Conservation (phyloP, 2,888 invertebrate genomes). For the Himalopsyche anomala region DNA sequence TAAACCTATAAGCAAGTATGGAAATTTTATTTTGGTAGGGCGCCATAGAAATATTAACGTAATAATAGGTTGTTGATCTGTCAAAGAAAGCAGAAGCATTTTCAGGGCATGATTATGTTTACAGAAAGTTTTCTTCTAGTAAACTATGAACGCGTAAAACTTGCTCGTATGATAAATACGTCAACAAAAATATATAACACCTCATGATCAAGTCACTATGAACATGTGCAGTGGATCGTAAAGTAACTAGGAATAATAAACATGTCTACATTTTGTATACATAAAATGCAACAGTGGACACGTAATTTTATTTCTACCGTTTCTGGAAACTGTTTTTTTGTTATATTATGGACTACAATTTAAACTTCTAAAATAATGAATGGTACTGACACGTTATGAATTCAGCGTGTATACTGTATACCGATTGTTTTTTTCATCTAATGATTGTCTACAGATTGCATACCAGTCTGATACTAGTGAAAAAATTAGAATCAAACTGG, state of each 20-base stretch:
- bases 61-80: not conserved
- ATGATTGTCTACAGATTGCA: no score
- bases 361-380: no score
- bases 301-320: not conserved
- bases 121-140: not conserved
- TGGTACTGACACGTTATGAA: no score
- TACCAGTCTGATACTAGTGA: no score
- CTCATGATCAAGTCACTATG: conserved; percentile 9
- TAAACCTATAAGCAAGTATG: no score
- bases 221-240: conserved; percentile 17
- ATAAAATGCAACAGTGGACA: conserved; percentile 10
- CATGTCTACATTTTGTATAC: conserved; percentile 18
- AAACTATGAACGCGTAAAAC: not conserved
- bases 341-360: not conserved
- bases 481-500: no score
- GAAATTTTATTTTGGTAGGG: no score
- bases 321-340: conserved; percentile 11
- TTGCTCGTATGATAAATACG: conserved; percentile 22
- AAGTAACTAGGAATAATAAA: conserved; percentile 3
- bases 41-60: no score
- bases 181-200: conserved; percentile 31
- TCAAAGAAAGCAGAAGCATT: not conserved
- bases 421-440: no score
- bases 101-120: not conserved
- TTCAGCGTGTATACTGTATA: no score